A percentile compares a stretch with the other conserved stretches of the same genome.
These are phyloP conservation scores for Trimorus sp. DNA, from an alignment of 2,888 invertebrate species.

Conservation along the genomic window DNA sequence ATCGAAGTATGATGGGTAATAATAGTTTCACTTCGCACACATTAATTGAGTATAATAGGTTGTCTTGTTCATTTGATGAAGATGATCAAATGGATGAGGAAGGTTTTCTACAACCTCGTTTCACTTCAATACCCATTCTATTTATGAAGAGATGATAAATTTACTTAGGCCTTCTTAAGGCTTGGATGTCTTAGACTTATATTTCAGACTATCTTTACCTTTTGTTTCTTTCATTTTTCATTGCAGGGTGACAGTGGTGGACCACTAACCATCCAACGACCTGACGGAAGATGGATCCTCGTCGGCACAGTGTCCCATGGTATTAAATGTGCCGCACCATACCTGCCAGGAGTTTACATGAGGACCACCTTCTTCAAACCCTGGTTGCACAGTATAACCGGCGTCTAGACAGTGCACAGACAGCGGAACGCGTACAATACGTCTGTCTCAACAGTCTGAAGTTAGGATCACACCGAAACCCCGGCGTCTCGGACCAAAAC, in stretches of 20 bases:
- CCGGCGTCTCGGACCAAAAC: background rate
- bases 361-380: slow-evolving; percentile 95
- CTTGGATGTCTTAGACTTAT: no score
- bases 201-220: no score
- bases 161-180: no score
- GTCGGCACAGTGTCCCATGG: slow-evolving; percentile 97
- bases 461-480: background rate
- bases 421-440: slow-evolving; percentile 14
- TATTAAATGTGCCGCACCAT: slow-evolving; percentile 96
- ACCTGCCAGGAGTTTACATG: slow-evolving; percentile 96
- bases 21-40: no score
- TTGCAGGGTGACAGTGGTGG: slow-evolving; percentile 95
- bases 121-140: no score
- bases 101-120: no score
- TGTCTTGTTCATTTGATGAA: no score
- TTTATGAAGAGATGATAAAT: no score
- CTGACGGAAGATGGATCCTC: slow-evolving; percentile 92
- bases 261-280: slow-evolving; percentile 91
- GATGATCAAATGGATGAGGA: no score
- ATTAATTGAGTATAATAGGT: no score
- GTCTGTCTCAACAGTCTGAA: no score
- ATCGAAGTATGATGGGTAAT: no score
- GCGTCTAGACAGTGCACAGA: slow-evolving; percentile 81
- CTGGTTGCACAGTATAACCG: slow-evolving; percentile 94
- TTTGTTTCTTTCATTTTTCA: background rate